phyloP scores from a whole-genome alignment of 1,140 invertebrate genomes.

The Drosophila neocordata region DNA sequence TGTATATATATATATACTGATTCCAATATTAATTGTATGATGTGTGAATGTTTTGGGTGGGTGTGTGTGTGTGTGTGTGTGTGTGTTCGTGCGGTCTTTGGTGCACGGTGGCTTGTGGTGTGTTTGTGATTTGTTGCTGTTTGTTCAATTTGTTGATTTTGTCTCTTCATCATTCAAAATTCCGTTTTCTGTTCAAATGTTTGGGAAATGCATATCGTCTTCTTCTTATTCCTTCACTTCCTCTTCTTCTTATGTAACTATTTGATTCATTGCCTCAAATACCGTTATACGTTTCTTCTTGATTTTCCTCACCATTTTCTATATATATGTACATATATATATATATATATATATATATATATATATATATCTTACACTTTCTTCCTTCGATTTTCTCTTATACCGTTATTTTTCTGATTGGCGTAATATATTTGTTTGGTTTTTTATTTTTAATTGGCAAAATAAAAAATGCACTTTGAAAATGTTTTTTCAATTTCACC shows the following conservation, averaged over 20 bases:
- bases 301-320: neutral
- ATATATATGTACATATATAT: neutral
- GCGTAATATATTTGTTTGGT: neutral
- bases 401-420: neutral
- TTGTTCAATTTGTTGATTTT: neutral
- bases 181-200: constrained; percentile 10
- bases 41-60: neutral
- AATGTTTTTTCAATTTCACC: neutral
- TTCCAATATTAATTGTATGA: neutral
- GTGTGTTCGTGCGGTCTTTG: neutral
- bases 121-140: constrained; percentile 2
- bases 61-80: neutral
- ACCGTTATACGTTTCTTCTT: constrained; percentile 27
- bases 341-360: no score
- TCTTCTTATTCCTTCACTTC: neutral
- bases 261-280: constrained; percentile 40
- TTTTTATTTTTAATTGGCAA: no score
- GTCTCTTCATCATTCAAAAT: constrained; percentile 5
- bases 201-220: constrained; percentile 3
- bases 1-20: neutral
- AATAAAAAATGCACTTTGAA: neutral
- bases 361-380: no score
- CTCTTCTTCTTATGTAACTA: constrained; percentile 9
- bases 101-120: constrained; percentile 3
- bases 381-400: neutral